Evolutionary conservation across 2,113 vertebrate genomes (phyloP).

Genomic region (Malurus cyaneus): DNA sequence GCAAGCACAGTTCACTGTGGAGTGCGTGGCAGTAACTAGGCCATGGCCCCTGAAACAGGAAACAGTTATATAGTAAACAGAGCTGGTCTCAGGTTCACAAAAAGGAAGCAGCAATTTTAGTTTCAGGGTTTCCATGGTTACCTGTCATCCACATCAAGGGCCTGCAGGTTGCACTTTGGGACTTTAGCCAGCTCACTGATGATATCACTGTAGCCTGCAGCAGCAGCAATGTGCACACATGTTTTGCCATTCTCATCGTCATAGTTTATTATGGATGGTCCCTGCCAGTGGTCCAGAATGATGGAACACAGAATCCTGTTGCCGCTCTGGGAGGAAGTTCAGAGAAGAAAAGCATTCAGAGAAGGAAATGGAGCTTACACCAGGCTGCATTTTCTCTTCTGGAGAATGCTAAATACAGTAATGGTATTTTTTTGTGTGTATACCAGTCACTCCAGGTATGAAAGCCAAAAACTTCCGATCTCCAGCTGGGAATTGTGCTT

Average conservation of each 20-base stretch:
- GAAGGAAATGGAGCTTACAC: neutral
- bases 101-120: slow-evolving; percentile 25
- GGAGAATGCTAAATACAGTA: neutral
- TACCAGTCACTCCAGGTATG: neutral
- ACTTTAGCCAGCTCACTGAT: slow-evolving; percentile 83
- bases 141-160: slow-evolving; percentile 90
- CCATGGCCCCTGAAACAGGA: neutral
- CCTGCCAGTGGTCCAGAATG: slow-evolving; percentile 83
- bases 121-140: slow-evolving; percentile 66
- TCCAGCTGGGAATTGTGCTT: neutral
- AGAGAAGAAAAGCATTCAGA: neutral
- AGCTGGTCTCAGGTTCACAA: slow-evolving; percentile 13
- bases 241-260: slow-evolving; percentile 90
- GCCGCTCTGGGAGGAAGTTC: slow-evolving; percentile 77
- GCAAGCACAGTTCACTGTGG: neutral
- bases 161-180: slow-evolving; percentile 86
- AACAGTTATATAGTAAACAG: neutral
- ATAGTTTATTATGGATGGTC: slow-evolving; percentile 84
- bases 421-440: neutral
- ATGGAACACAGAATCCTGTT: slow-evolving; percentile 84
- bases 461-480: neutral
- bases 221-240: slow-evolving; percentile 83
- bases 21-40: neutral
- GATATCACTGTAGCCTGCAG: slow-evolving; percentile 85
- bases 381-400: neutral